Base-by-base conservation (phyloP, 37 sponge, comb jelly and placozoan genomes). In the Lycopodina hypogea region DNA sequence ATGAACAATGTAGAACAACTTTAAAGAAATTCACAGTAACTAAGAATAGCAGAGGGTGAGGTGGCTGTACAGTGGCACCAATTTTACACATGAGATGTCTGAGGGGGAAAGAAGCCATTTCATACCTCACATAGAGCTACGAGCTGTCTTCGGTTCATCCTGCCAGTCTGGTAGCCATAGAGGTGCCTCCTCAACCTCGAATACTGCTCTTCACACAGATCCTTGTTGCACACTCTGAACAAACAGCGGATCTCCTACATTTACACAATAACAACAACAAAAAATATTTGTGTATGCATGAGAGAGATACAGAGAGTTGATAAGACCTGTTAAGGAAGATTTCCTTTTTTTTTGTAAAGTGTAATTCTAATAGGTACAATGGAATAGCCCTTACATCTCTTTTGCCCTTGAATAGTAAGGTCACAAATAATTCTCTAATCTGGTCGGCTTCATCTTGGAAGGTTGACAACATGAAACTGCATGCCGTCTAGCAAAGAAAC, bases 51-150 rank as follows among this genome's bases (percentile, higher is more conserved):
- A 67, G 37, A 67, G 37, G 37, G 68, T 32, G 14, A 35, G 37
- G 3, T 19, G 61, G 15, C 9, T 45, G 48, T 9, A 45, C 48
- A 45, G n/a, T n/a, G n/a, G n/a, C n/a, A n/a, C n/a, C n/a, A n/a
- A n/a, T n/a, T n/a, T n/a, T n/a, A n/a, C n/a, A n/a, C n/a, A n/a
- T n/a, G n/a, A n/a, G n/a, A n/a, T n/a, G n/a, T n/a, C n/a, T n/a
- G n/a, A n/a, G n/a, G n/a, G n/a, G n/a, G n/a, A n/a, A n/a, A n/a
- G 4, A 59, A 59, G 28, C 12, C 3, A 18, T 40, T 8, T 9
- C 34, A 12, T 53, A 90, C 90, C 78, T 90, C 90, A 75, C 86
- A 90, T 26, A 90, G 77, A 23, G 90, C 76, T n/a, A 59, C 29
- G 2, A 90, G 66, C 82, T 90, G 90, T 48, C 72, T 73, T 38